Conservation (phyloP, 2,888 invertebrate species). For the Baccha elongata region DNA sequence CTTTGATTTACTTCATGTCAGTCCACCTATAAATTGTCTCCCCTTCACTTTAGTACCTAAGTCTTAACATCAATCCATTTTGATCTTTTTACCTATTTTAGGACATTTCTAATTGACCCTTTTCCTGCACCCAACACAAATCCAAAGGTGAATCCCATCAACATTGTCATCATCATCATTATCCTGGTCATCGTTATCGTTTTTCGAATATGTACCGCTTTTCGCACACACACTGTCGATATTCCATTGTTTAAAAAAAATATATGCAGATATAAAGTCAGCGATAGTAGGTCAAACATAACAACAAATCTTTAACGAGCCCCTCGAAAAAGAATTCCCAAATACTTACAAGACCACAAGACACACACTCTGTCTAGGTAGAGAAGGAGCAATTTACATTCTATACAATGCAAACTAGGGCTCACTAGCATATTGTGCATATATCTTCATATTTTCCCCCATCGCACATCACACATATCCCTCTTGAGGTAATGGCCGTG, state of each 20-base stretch:
- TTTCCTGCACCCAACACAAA: slow-evolving; percentile 41
- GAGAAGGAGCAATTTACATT: slow-evolving; percentile 58
- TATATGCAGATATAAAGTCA: slow-evolving; percentile 68
- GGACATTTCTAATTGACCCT: slow-evolving; percentile 71
- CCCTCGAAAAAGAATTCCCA: slow-evolving; percentile 34
- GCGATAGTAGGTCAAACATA: slow-evolving; percentile 73
- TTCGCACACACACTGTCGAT: slow-evolving; percentile 6
- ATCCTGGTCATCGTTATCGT: slow-evolving; percentile 26
- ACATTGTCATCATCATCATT: slow-evolving; percentile 44
- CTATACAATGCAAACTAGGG: slow-evolving; percentile 67
- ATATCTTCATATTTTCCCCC: slow-evolving; percentile 59
- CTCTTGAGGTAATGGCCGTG: neutral
- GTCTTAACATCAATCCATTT: neutral
- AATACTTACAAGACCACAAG: slow-evolving; percentile 3
- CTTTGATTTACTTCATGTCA: slow-evolving; percentile 13
- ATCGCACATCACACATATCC: neutral
- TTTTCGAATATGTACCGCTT: slow-evolving; percentile 39
- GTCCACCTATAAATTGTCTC: slow-evolving; percentile 15
- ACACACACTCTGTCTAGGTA: slow-evolving; percentile 16
- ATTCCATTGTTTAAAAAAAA: slow-evolving; percentile 60
- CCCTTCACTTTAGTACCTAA: neutral
- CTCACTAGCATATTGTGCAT: slow-evolving; percentile 62
- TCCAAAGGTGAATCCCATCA: slow-evolving; percentile 51
- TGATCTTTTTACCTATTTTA: slow-evolving; percentile 58
- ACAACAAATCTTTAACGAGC: slow-evolving; percentile 73